phyloP scores from a whole-genome alignment of 1,140 invertebrate genomes.

The Dolichoris vasculosae region DNA sequence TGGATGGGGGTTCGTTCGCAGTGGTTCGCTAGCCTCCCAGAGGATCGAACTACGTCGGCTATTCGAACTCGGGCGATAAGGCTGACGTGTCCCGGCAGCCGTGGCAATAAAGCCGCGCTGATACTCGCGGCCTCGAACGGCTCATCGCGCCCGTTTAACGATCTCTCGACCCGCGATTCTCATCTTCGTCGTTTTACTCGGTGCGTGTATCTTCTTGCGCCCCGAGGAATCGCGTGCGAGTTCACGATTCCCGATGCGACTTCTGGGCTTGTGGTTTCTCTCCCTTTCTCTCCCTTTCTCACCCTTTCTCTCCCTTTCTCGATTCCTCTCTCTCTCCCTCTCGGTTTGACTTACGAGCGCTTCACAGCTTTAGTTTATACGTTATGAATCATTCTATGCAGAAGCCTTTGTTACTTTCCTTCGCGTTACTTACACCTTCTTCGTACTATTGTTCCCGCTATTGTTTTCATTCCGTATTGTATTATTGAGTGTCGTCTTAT shows the following conservation, averaged over 20 bases:
- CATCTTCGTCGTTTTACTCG: too few relatives aligned
- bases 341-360: not conserved
- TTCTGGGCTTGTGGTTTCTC: not conserved
- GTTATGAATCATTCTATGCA: not conserved
- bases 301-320: not conserved
- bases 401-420: not conserved
- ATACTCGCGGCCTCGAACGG: slow-evolving; percentile 12
- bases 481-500: not conserved
- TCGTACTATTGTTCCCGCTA: not conserved
- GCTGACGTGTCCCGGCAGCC: not conserved
- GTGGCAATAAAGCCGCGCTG: slow-evolving; percentile 23
- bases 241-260: not conserved
- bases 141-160: slow-evolving; percentile 39
- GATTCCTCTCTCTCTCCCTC: not conserved
- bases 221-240: not conserved
- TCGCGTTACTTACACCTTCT: not conserved
- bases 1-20: not conserved
- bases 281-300: not conserved
- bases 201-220: not conserved
- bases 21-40: not conserved
- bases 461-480: slow-evolving; percentile 14
- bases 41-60: not conserved
- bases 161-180: not conserved
- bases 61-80: slow-evolving; percentile 1
- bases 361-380: not conserved